Evolutionary conservation across 2,797 vertebrate genomes (phyloP), one percentile per base, ranked within the genome.

Genomic region (Poeciliopsis turneri): DNA sequence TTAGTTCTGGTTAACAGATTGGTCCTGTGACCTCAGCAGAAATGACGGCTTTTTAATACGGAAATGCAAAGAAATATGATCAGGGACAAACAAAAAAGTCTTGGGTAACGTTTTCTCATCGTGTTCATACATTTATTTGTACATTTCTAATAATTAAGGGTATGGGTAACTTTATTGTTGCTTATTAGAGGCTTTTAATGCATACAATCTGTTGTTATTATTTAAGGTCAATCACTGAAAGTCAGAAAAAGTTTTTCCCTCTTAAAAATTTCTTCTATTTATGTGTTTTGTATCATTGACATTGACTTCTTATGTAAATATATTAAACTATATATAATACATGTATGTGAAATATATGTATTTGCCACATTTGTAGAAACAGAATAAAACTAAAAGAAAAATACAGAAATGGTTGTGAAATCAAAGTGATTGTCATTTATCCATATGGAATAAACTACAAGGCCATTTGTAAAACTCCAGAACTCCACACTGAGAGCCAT

Each of bases 1-100:
- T 84, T 39, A 73, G 41, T 76, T 59, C 28, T 68, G 69, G 47
- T 77, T 83, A 23, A 33, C 53, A 74, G 16, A 28, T 10, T 69
- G 39, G 23, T 43, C 12, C 68, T 46, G 23, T 28, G 25, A 46
- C 66, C 5, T 69, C 39, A 8, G 25, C 33, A 41, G 39, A 25
- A 68, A 25, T 41, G 20, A 41, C 10, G 20, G 8, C 30, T 11
- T 64, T 64, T 61, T 61, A 16, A 15, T 33, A 16, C 11, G 25
- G 53, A 55, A 55, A 55, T 55, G 23, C 57, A 61, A 33, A 61
- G n/a, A 18, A 36, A 64, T 20, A 10, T 64, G 13, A 61, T 61
- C 16, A 20, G 59, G 30, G 15, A 36, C 16, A 64, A 36, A 9
- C 16, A 64, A 64, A 64, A 36, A 30, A 36, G 15, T 18, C 15